phyloP scores from a whole-genome alignment of 2,113 vertebrate species.

The Elephas maximus region DNA sequence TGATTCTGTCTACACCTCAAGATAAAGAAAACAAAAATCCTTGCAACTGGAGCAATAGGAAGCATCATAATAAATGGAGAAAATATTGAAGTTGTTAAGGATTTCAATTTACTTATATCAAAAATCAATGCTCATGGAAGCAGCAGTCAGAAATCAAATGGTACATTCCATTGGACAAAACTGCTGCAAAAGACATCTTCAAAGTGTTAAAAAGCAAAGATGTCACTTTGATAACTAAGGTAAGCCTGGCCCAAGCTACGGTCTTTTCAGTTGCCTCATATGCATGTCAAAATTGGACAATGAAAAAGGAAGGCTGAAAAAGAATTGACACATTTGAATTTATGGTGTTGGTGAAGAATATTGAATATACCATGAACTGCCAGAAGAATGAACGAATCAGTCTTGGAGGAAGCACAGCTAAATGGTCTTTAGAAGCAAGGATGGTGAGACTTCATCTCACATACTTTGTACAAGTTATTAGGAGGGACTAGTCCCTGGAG shows the following conservation, averaged over 20 bases:
- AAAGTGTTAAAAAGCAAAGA: not conserved
- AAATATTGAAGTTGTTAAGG: not conserved
- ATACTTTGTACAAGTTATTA: not conserved
- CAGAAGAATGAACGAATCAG: not conserved
- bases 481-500: not conserved
- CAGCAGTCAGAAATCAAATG: not conserved
- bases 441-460: not conserved
- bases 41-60: too few species aligned
- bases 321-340: not conserved
- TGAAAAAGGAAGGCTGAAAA: too few species aligned
- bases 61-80: too few species aligned
- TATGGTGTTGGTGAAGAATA: not conserved
- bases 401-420: not conserved
- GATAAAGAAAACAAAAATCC: too few species aligned
- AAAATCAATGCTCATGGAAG: not conserved
- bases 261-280: not conserved
- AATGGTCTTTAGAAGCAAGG: not conserved
- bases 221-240: not conserved
- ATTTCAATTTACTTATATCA: not conserved
- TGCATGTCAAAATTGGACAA: not conserved
- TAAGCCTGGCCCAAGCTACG: not conserved
- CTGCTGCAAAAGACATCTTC: not conserved
- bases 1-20: not conserved
- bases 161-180: not conserved
- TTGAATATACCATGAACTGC: not conserved